Evolutionary conservation across 2,888 invertebrate genomes (phyloP), one percentile per base, ranked within the genome.

Genomic region (Kuschelorhynchus macadamiae): DNA sequence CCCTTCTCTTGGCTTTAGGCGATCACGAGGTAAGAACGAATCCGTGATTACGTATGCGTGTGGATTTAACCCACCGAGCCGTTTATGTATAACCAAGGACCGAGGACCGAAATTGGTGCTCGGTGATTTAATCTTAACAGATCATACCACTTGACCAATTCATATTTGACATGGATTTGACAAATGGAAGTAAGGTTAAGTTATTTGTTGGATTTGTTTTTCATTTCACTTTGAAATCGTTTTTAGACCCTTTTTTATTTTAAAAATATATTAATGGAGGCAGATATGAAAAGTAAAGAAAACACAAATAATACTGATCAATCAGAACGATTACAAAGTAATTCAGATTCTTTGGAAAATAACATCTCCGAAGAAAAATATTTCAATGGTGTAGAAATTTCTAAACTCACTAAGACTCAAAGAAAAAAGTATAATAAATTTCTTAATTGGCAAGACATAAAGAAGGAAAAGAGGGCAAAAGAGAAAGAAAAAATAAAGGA

Each of bases 391-490:
- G 79, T 83, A 17, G 82, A 81, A 78, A 78, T 84, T 49, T 80
- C 80, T 0, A 79, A 83, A 70, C 70, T 84, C 55, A 82, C 82
- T 1, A 84, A 84, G 75, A 72, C 79, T 2, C 83, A 84, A 73
- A 72, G 77, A 75, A 84, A 84, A 67, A 84, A 84, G 65, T 84
- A 83, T 60, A 71, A 79, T 44, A 93, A 91, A 79, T 88, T 88
- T 77, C 88, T 91, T 21, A 89, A 91, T 82, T 94, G 92, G 91
- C 87, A 90, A 75, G 87, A 89, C 72, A 84, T 86, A 12, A 92
- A 92, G 81, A 87, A 87, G 44, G 87, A 88, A 71, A 92, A 92
- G 80, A 87, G 93, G 61, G 86, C 88, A 0, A 89, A 88, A 75
- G 94, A 95, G 78, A 91, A 91, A 76, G 63, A 79, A 3, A 81